A percentile compares a stretch with the other conserved stretches of the same genome.
These are phyloP conservation scores for Alectoris magna DNA, from an alignment of 2,797 vertebrate species.

Conservation along the genomic window DNA sequence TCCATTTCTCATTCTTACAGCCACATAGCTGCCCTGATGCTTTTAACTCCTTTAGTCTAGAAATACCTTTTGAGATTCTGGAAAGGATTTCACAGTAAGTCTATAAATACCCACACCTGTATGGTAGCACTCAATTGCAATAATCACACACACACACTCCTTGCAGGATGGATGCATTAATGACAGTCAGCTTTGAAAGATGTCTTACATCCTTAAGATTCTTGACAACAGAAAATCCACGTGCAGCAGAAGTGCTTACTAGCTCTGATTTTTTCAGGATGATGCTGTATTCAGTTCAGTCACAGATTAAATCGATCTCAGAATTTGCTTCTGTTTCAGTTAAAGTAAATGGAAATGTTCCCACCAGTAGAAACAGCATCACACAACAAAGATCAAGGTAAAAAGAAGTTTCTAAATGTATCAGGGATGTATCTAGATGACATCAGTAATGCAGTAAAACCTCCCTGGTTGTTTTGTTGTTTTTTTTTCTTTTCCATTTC, in stretches of 20 bases:
- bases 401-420: neutral
- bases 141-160: neutral
- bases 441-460: neutral
- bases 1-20: neutral
- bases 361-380: neutral
- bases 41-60: neutral
- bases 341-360: neutral
- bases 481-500: neutral
- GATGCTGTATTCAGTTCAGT: neutral
- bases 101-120: neutral
- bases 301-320: neutral
- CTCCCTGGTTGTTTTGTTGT: neutral
- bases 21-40: neutral
- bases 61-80: neutral
- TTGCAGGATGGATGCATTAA: neutral
- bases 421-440: neutral
- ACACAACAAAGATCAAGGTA: neutral
- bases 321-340: neutral
- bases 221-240: neutral
- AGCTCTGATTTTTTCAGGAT: neutral
- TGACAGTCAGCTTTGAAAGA: neutral
- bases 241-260: neutral
- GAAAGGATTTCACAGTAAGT: neutral
- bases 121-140: neutral
- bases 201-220: neutral